Base-by-base conservation (phyloP, 2,888 invertebrate species). In the Melitaea athalia region DNA sequence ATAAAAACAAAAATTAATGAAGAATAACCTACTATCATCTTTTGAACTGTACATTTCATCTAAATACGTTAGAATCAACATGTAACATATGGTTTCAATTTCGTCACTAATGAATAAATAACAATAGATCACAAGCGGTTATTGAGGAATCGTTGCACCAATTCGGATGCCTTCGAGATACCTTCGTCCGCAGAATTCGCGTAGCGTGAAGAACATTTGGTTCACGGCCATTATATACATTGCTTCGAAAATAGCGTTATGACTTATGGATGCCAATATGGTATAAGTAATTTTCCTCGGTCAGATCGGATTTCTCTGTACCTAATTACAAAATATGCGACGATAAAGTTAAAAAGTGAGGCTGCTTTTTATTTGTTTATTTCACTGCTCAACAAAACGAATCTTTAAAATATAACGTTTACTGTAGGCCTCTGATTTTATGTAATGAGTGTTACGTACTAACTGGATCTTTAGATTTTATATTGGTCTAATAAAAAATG, bases 161-260 rank as follows among this genome's bases (percentile, higher is more conserved):
- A 80, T 78, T 64, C 24, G 3, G 24, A 24, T 24, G 3, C 59
- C 63, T 66, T 71, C 76, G 78, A 75, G 77, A 74, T 69, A 74
- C 67, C 72, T 65, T 74, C 70, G 73, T 72, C 78, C 75, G 74
- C 74, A 73, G 72, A 12, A 17, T 14, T n/a, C 83, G 83, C 70
- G 64, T 73, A 86, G 85, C 91, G 85, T 89, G 89, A 88, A 90
- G 83, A 84, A 85, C 85, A 86, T 86, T 85, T 84, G 77, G 89
- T 87, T 89, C 90, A 90, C 79, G 91, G 91, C 81, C 87, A 80
- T 65, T 50, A 73, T 75, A 64, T 69, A 61, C 69, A 64, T 67
- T 65, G 64, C 70, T 64, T 70, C 59, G 62, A 47, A 64, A 64
- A 52, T 47, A 64, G 59, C 67, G 31, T 50, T 52, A 47, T n/a